These are phyloP conservation scores for Unio delphinus DNA, from an alignment of 2,888 invertebrate species.

Conservation along the genomic window DNA sequence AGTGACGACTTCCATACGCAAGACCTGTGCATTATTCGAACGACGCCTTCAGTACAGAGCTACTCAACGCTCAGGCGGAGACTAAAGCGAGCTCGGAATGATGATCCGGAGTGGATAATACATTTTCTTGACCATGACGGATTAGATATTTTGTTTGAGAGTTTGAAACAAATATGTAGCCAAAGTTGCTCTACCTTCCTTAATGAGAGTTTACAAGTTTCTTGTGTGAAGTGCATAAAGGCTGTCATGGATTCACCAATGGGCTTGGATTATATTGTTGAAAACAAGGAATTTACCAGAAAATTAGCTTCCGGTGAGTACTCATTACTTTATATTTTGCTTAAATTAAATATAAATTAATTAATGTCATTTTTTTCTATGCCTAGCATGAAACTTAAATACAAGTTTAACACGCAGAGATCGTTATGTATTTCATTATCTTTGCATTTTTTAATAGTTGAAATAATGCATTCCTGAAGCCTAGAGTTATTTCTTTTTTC, in stretches of 20 bases:
- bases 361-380: no score
- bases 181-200: constrained; percentile 41
- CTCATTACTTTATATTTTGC: constrained; percentile 3
- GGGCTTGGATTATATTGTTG: constrained; percentile 95
- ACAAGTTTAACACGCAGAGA: no score
- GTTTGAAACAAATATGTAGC: constrained; percentile 50
- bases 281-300: constrained; percentile 92
- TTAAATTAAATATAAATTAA: background rate
- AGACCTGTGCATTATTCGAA: constrained; percentile 36
- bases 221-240: constrained; percentile 53
- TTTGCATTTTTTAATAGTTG: no score
- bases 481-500: no score
- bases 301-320: constrained; percentile 86
- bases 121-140: constrained; percentile 54
- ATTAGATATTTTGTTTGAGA: constrained; percentile 55
- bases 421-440: no score
- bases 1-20: constrained; percentile 11
- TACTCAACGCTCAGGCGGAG: constrained; percentile 46
- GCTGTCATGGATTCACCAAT: constrained; percentile 88
- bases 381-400: no score
- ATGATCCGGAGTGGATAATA: constrained; percentile 52
- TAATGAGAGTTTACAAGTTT: constrained; percentile 53
- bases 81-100: constrained; percentile 35
- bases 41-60: constrained; percentile 45
- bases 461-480: no score